Base-by-base conservation (phyloP, 2,888 invertebrate species). In the Oscheius sp. region DNA sequence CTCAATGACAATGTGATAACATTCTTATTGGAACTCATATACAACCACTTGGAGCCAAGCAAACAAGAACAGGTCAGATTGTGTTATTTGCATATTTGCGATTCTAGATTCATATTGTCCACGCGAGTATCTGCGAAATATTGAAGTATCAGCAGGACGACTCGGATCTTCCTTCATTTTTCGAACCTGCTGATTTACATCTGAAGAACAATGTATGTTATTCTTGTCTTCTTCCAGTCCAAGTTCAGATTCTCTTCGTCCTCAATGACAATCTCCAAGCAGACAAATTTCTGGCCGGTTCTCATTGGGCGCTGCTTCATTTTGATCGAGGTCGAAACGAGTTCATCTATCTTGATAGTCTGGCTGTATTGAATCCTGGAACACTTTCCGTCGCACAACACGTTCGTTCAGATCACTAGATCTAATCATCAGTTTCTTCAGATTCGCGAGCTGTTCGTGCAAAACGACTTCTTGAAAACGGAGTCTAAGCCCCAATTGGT, bases 1-100 rank as follows among this genome's bases (percentile, higher is more conserved):
- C 77, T 83, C 57, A 84, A 82, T 42, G 84, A 84, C 68, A 77
- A 76, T 47, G 21, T 81, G 2, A 75, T 84, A 48, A 76, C 83
- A 2, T 83, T 84, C 60, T 76, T 76, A 7, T 71, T 76, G 0
- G 81, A 84, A 42, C 77, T 78, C 71, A n/a, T 79, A 21, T 48
- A 50, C 50, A 42, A 1, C 35, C 35, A 72, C 3, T 21, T 72
- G 33, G 66, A 55, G n/a, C 10, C 21, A 11, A 1, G 0, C 0
- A 13, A 47, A 11, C 53, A 50, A 58, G 48, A 70, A n/a, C 13
- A 59, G 58, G 70, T 21, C 21, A 42, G 47, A 10, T 9, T 29
- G 2, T n/a, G 21, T 47, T n/a, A 21, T 21, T 21, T 21, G 21
- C 21, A 21, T 21, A 21, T 21, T 21, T 21, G 21, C 21, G 21